These are phyloP conservation scores for Microplitis deprimator DNA, from an alignment of 2,888 invertebrate species.

Conservation along the genomic window DNA sequence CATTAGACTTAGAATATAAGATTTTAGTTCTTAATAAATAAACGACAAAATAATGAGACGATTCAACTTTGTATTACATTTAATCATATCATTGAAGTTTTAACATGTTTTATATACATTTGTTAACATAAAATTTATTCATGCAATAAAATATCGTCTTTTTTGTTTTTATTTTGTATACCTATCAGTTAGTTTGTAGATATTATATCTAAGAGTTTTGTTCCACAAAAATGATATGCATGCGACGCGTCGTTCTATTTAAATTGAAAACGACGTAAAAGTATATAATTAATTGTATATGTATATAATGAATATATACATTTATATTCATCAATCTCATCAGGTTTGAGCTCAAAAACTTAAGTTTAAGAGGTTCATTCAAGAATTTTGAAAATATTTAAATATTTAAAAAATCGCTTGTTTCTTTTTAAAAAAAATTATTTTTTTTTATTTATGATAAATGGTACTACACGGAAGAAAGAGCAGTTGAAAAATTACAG, in stretches of 20 bases:
- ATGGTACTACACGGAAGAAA: no score
- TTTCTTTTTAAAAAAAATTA: no score
- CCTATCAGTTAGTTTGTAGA: constrained; percentile 44
- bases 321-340: background rate
- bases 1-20: no score
- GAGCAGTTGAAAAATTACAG: no score
- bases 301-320: constrained; percentile 2
- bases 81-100: constrained; percentile 38
- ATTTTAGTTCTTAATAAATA: no score
- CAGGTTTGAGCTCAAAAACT: no score
- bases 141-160: constrained; percentile 48
- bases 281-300: constrained; percentile 26
- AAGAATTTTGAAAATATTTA: no score
- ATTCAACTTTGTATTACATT: constrained; percentile 13
- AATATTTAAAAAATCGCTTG: no score
- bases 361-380: no score
- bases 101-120: constrained; percentile 44
- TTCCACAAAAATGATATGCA: constrained; percentile 70
- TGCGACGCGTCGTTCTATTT: constrained; percentile 55
- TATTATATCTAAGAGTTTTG: constrained; percentile 66
- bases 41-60: background rate
- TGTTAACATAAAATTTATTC: constrained; percentile 51
- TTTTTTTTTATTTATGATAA: no score
- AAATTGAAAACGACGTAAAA: constrained; percentile 36
- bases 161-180: constrained; percentile 45